A percentile compares a stretch with the other conserved stretches of the same genome.
These are phyloP conservation scores for Hyles euphorbiae DNA, from an alignment of 1,140 invertebrate species.

Conservation along the genomic window DNA sequence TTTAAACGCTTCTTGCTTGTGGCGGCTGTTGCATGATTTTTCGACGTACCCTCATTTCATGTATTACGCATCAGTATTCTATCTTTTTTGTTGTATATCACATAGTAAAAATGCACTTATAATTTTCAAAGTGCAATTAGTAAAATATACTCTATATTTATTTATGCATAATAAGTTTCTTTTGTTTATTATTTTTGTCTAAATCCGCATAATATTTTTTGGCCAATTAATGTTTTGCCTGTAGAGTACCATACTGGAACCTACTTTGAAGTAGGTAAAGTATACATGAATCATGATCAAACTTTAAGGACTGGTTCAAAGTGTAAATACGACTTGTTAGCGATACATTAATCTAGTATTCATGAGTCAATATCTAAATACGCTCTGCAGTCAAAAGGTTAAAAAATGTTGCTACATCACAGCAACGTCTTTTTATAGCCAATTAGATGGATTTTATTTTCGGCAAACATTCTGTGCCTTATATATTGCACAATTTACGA, in stretches of 20 bases:
- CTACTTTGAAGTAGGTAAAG: neutral
- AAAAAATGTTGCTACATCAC: neutral
- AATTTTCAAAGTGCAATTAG: no score
- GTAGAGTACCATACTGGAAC: neutral
- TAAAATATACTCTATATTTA: slow-evolving; percentile 1
- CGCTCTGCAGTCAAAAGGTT: neutral
- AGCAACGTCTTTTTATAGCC: neutral
- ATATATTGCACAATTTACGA: slow-evolving; percentile 49
- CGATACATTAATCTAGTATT: no score
- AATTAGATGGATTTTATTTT: slow-evolving; percentile 3
- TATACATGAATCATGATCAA: neutral
- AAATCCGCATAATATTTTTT: neutral
- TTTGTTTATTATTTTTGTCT: no score
- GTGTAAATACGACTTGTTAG: no score
- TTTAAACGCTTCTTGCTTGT: slow-evolving; percentile 50
- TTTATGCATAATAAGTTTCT: neutral
- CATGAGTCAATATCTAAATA: neutral
- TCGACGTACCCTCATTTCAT: slow-evolving; percentile 12
- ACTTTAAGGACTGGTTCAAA: no score
- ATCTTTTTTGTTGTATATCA: slow-evolving; percentile 22
- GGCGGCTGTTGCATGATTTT: slow-evolving; percentile 30
- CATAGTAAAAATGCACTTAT: slow-evolving; percentile 1
- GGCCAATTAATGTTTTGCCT: no score
- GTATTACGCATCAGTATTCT: slow-evolving; percentile 54
- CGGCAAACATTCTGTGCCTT: slow-evolving; percentile 47